phyloP scores from a whole-genome alignment of 1,140 invertebrate genomes.

The Sipha flava region DNA sequence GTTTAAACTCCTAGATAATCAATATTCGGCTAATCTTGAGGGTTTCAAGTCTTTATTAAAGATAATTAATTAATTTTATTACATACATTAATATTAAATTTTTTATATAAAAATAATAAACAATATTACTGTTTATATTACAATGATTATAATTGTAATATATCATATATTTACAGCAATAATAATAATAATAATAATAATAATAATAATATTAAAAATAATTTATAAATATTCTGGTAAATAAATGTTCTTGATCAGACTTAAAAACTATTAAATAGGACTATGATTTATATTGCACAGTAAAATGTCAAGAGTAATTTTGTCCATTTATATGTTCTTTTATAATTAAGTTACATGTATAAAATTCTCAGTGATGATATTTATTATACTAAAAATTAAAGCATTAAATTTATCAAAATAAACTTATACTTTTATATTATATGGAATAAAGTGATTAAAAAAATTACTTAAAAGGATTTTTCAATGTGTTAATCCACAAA shows the following conservation, averaged over 20 bases:
- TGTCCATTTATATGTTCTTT: neutral
- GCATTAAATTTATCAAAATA: neutral
- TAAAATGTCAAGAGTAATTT: neutral
- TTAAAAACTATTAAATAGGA: neutral
- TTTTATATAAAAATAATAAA: neutral
- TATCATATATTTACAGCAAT: neutral
- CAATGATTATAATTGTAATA: neutral
- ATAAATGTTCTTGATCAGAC: constrained; percentile 8
- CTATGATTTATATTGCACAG: constrained; percentile 21
- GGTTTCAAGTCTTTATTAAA: constrained; percentile 19
- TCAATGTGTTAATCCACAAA: too few species aligned
- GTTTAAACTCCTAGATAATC: constrained; percentile 1
- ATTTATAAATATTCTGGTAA: neutral
- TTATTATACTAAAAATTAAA: neutral
- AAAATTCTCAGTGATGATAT: neutral
- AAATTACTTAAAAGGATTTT: too few species aligned
- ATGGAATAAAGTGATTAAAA: too few species aligned
- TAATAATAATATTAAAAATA: neutral
- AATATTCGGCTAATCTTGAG: neutral
- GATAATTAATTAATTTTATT: neutral
- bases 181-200: neutral
- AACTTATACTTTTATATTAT: neutral
- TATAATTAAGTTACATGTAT: neutral
- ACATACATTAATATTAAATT: constrained; percentile 4
- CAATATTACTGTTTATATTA: neutral